Evolutionary conservation across 2,797 vertebrate genomes (phyloP).

Genomic region (Rhincodon typus): DNA sequence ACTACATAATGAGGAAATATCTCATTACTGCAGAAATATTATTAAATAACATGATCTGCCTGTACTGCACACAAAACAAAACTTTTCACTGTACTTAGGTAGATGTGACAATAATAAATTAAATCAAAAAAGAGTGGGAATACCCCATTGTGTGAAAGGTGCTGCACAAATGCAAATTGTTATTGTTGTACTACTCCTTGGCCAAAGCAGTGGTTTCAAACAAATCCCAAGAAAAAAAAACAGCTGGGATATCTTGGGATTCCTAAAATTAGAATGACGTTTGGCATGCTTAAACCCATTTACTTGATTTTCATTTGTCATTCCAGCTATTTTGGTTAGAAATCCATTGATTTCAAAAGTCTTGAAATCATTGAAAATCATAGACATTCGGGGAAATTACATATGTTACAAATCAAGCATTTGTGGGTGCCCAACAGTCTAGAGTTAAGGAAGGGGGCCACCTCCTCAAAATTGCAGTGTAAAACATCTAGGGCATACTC

Average conservation of each 20-base stretch:
- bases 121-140: no score
- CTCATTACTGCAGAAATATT: constrained; percentile 14
- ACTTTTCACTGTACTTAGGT: no score
- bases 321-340: neutral
- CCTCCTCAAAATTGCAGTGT: neutral
- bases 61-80: no score
- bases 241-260: neutral
- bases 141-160: neutral
- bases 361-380: neutral
- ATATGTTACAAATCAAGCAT: neutral
- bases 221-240: neutral
- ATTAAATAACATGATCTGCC: no score
- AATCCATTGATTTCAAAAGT: neutral
- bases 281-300: neutral
- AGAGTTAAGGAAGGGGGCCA: neutral
- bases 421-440: neutral
- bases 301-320: neutral
- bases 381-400: neutral
- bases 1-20: neutral
- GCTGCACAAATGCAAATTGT: neutral
- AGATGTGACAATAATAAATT: no score
- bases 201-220: no score
- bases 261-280: neutral
- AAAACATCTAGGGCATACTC: neutral
- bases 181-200: no score